Evolutionary conservation across 2,797 vertebrate genomes (phyloP).

Genomic region (Peromyscus aztecus): DNA sequence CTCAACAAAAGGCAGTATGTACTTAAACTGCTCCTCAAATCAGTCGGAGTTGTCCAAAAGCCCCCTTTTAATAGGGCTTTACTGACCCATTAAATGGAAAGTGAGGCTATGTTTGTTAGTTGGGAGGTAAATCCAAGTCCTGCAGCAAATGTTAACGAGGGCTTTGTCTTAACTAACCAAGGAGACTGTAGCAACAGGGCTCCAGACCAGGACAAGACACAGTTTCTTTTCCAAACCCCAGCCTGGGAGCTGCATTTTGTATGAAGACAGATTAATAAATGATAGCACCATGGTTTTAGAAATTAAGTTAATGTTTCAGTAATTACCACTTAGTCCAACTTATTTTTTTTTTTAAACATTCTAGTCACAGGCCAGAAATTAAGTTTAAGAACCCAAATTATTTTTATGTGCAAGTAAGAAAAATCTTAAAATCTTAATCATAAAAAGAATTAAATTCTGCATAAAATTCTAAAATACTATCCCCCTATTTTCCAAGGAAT

Average conservation of each 20-base stretch:
- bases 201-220: conserved; percentile 91
- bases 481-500: conserved; percentile 94
- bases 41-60: conserved; percentile 89
- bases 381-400: conserved; percentile 96
- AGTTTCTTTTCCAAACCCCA: conserved; percentile 87
- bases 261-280: conserved; percentile 96
- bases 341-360: conserved; percentile 92
- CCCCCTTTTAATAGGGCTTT: conserved; percentile 88
- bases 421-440: conserved; percentile 97
- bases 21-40: conserved; percentile 89
- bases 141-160: conserved; percentile 92
- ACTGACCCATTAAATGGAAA: conserved; percentile 89
- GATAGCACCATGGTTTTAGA: conserved; percentile 98
- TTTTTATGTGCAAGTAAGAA: conserved; percentile 97
- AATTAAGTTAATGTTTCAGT: conserved; percentile 95
- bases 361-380: conserved; percentile 98
- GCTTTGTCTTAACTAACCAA: conserved; percentile 92
- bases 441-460: conserved; percentile 95
- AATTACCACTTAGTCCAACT: conserved; percentile 96
- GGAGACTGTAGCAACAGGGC: conserved; percentile 90
- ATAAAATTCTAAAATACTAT: conserved; percentile 96
- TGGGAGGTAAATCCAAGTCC: conserved; percentile 94
- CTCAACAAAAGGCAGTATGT: conserved; percentile 88
- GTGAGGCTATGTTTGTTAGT: conserved; percentile 91
- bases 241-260: conserved; percentile 91